Evolutionary conservation across 1,140 invertebrate species (phyloP).

Genomic region (Platyura marginata): DNA sequence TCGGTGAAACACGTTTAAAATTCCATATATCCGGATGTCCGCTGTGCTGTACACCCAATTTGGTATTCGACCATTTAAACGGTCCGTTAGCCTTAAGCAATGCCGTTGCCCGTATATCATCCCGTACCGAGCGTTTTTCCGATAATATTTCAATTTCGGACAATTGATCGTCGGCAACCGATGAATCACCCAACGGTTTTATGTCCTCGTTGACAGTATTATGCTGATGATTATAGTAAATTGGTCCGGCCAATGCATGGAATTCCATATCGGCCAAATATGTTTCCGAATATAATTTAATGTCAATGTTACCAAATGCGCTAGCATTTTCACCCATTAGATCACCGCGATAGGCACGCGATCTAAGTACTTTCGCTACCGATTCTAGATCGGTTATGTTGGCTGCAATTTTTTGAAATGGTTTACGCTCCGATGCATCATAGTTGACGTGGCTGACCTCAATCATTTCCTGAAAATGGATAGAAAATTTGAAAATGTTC

Average conservation of each 20-base stretch:
- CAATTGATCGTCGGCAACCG: conserved; percentile 12
- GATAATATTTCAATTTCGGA: conserved; percentile 14
- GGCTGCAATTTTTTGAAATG: conserved; percentile 29
- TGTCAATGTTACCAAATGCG: conserved; percentile 23
- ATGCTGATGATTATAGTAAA: conserved; percentile 18
- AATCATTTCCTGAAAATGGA: background rate
- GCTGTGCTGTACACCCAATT: conserved; percentile 42
- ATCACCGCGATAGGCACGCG: conserved; percentile 21
- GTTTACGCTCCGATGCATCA: conserved; percentile 28
- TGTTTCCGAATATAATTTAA: conserved; percentile 22
- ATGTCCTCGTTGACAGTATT: background rate
- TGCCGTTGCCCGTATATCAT: conserved; percentile 20
- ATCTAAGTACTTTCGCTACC: conserved; percentile 16
- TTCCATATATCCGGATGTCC: conserved; percentile 62
- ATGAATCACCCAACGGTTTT: conserved; percentile 3
- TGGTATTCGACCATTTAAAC: conserved; percentile 52
- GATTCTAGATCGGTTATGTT: conserved; percentile 15
- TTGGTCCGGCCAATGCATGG: conserved; percentile 21
- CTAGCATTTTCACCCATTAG: conserved; percentile 16
- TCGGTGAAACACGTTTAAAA: conserved; percentile 36
- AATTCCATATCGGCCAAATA: conserved; percentile 17
- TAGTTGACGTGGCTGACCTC: conserved; percentile 8
- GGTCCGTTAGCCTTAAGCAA: conserved; percentile 19
- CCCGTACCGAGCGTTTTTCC: conserved; percentile 15
- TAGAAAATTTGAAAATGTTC: background rate